These are phyloP conservation scores for Cheilosia vulpina DNA, from an alignment of 2,888 invertebrate genomes.

Conservation along the genomic window DNA sequence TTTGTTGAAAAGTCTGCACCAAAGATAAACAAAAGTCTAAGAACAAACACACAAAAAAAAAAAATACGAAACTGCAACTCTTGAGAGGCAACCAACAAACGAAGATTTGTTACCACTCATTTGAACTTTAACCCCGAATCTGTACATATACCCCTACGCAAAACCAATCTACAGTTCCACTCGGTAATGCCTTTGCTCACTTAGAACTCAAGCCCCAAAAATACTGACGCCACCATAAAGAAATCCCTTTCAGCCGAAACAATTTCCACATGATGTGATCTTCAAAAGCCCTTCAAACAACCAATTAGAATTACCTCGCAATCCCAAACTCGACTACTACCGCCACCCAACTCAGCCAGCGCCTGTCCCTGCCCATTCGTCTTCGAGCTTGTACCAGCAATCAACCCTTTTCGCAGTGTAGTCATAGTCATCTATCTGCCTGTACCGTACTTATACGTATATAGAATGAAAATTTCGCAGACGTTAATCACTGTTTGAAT, in stretches of 20 bases:
- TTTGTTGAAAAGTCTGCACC: conserved; percentile 5
- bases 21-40: conserved; percentile 5
- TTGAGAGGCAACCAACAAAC: conserved; percentile 39
- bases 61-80: conserved; percentile 6
- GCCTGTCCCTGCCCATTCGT: not conserved
- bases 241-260: conserved; percentile 68
- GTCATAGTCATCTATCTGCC: not conserved
- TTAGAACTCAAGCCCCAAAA: conserved; percentile 13
- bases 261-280: conserved; percentile 75
- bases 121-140: conserved; percentile 58
- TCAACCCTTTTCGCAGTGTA: conserved; percentile 47
- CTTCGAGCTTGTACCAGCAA: conserved; percentile 12
- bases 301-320: conserved; percentile 75
- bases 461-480: conserved; percentile 57
- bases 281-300: conserved; percentile 73
- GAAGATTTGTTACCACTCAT: conserved; percentile 69
- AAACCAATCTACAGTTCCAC: conserved; percentile 41
- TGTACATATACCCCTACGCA: not conserved
- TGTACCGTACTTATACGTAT: not conserved
- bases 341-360: not conserved
- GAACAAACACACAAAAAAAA: not conserved
- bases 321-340: conserved; percentile 41
- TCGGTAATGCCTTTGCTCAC: conserved; percentile 28
- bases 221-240: conserved; percentile 32
- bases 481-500: conserved; percentile 75